These are phyloP conservation scores for Imbricaverruca yamaguchii DNA, from an alignment of 2,888 invertebrate species.

Conservation along the genomic window DNA sequence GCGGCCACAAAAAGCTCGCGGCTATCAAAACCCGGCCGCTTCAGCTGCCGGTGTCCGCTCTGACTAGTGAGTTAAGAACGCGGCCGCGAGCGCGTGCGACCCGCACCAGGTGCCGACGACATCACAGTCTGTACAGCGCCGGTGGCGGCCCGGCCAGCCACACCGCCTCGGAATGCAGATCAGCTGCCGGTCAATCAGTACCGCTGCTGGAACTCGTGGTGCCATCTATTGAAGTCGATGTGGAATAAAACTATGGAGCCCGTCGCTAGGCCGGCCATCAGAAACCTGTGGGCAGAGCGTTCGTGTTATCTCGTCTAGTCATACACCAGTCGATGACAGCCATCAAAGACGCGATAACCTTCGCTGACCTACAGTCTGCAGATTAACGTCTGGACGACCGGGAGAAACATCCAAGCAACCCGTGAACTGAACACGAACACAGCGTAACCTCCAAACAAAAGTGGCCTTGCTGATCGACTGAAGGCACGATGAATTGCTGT, in stretches of 20 bases:
- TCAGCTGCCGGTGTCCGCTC: not conserved
- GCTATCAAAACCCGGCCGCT: not conserved
- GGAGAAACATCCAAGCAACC: too few species aligned
- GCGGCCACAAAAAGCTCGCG: not conserved
- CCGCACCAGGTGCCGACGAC: not conserved
- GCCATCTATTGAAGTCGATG: constrained; percentile 98
- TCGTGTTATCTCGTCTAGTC: too few species aligned
- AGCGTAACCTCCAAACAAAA: too few species aligned
- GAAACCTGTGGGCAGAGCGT: constrained; percentile 60
- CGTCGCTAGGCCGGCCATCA: constrained; percentile 91
- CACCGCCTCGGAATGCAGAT: not conserved
- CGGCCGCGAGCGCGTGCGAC: not conserved
- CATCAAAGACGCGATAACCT: too few species aligned
- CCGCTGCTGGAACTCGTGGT: constrained; percentile 90
- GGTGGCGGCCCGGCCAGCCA: not conserved
- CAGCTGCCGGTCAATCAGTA: constrained; percentile 49
- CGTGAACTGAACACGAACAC: too few species aligned
- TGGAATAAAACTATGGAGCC: constrained; percentile 98
- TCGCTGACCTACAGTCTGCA: too few species aligned
- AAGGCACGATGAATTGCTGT: too few species aligned
- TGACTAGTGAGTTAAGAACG: constrained; percentile 15
- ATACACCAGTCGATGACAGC: too few species aligned
- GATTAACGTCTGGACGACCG: too few species aligned
- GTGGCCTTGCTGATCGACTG: too few species aligned
- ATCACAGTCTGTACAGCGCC: not conserved